Evolutionary conservation across 2,888 invertebrate species (phyloP).

Genomic region (Nomada hirtipes): DNA sequence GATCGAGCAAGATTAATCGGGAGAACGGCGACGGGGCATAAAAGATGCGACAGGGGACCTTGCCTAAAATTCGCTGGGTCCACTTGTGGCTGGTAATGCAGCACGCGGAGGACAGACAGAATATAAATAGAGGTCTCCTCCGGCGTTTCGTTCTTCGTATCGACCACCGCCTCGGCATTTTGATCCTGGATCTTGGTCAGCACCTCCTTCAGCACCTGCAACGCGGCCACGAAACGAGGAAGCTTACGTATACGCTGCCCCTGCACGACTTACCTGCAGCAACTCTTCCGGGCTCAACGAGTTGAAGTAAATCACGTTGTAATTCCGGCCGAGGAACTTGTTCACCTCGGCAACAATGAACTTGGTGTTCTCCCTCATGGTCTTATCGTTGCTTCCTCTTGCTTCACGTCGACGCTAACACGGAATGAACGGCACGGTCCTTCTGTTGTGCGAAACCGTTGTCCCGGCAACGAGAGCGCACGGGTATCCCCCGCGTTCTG

Average conservation of each 20-base stretch:
- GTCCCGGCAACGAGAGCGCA: conserved; percentile 39
- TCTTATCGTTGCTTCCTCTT: background rate
- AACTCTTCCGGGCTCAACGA: conserved; percentile 90
- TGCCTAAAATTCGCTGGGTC: conserved; percentile 80
- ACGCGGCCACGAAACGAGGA: conserved; percentile 34
- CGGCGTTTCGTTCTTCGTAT: conserved; percentile 90
- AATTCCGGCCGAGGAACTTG: conserved; percentile 89
- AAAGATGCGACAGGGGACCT: background rate
- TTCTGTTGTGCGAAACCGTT: conserved; percentile 39
- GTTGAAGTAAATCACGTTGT: conserved; percentile 94
- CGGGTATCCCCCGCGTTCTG: background rate
- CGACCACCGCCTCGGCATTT: conserved; percentile 87
- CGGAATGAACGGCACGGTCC: background rate
- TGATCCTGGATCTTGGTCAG: conserved; percentile 86
- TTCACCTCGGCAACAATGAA: conserved; percentile 91
- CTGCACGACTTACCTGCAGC: conserved; percentile 86
- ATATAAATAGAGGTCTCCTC: conserved; percentile 91
- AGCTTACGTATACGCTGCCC: too few species aligned
- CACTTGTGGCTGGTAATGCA: conserved; percentile 91
- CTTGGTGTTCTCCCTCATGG: conserved; percentile 89
- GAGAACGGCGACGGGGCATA: too few species aligned
- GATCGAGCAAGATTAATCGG: background rate
- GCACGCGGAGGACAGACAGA: conserved; percentile 89
- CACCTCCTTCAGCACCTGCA: conserved; percentile 87
- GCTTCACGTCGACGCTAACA: background rate